These are phyloP conservation scores for Apamea crenata DNA, from an alignment of 2,888 invertebrate species.

Conservation along the genomic window DNA sequence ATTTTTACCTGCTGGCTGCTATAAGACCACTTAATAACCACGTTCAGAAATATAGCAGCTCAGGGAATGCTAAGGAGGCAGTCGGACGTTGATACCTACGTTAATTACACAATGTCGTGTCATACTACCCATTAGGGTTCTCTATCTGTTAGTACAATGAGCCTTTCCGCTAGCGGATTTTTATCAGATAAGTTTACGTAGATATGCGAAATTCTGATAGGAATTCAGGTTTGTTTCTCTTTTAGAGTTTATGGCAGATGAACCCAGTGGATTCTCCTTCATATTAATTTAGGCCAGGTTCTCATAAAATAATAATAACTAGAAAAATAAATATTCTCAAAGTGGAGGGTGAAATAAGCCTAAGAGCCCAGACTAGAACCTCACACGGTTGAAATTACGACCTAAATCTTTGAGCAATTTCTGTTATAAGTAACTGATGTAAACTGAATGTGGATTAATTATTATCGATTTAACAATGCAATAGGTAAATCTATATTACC, in stretches of 20 bases:
- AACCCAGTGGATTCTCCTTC: neutral
- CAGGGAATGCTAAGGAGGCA: conserved; percentile 37
- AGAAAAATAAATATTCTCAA: too few species aligned
- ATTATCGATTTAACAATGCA: neutral
- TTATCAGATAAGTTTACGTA: conserved; percentile 11
- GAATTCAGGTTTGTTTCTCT: conserved; percentile 4
- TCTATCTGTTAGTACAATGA: conserved; percentile 39
- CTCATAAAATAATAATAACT: too few species aligned
- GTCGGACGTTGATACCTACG: conserved; percentile 40
- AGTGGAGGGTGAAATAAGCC: neutral
- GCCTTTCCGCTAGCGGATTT: conserved; percentile 24
- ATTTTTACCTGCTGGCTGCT: neutral
- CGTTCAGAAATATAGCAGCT: conserved; percentile 9
- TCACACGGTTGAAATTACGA: neutral
- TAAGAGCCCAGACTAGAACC: neutral
- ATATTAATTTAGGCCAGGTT: too few species aligned
- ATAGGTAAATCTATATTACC: too few species aligned
- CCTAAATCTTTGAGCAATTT: neutral
- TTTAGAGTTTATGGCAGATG: neutral
- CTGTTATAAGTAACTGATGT: neutral
- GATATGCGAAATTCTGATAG: neutral
- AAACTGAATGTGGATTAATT: neutral
- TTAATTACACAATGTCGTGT: conserved; percentile 52
- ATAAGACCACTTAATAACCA: neutral
- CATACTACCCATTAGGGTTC: conserved; percentile 35